Evolutionary conservation across 2,797 vertebrate species (phyloP), one percentile per base, ranked within the genome.

Genomic region (Acrossocheilus fasciatus): DNA sequence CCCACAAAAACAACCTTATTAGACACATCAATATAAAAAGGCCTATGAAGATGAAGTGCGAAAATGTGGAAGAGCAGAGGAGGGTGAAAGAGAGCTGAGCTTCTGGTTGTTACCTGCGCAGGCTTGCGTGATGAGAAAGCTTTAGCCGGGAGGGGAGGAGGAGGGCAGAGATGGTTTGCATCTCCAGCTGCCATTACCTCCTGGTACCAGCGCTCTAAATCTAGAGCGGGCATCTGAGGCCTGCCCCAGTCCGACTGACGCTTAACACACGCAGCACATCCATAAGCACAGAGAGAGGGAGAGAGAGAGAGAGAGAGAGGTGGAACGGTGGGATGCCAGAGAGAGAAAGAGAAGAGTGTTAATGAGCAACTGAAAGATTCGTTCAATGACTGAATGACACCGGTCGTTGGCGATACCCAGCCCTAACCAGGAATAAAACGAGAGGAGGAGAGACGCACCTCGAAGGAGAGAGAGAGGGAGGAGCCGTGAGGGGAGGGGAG

Each of bases 191-290:
- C 93, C 96, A 96, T 96, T 94, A 96, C 93, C 94, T 97, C 96
- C 93, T 96, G 96, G 95, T 98, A 97, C 97, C 97, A 98, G 92
- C 95, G 96, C 94, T 98, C 97, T 97, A 98, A 97, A 92, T 97
- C 96, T 94, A 96, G 91, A 91, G 94, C 93, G 0, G 95, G 92
- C 88, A 93, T 92, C 87, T 94, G 94, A 92, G 93, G 79, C 41
- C 92, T 94, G 84, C 90, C 91, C 91, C 89, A 87, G 3, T 93
- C 94, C 90, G 89, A 79, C 89, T 91, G 93, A 86, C 79, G 90
- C 91, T 92, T 91, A 10, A 89, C 77, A 87, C 81, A 82, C 73
- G 77, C 77, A 81, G 23, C 23, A 85, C 86, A 72, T 45, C 86
- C 85, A 14, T 81, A 88, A 90, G 74, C 84, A 43, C 54, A 68